Evolutionary conservation across 2,888 invertebrate species (phyloP), one percentile per base, ranked within the genome.

Genomic region (Pristionchus exspectatus): DNA sequence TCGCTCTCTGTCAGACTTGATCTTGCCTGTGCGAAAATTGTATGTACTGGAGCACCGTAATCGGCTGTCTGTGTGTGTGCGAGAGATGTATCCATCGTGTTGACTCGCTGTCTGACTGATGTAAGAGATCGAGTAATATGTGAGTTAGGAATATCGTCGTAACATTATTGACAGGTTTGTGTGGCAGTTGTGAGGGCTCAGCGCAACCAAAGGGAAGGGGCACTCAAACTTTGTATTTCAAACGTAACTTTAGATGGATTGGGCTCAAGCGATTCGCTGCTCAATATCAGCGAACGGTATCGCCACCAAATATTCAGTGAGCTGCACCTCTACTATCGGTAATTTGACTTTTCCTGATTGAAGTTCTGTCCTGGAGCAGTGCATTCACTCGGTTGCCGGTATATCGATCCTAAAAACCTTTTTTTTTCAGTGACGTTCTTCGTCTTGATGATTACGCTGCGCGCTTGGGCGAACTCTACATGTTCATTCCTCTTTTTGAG

Each of bases 261-360:
- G 81, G 44, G 81, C 0, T 44, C 50, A 4, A 81, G 50, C 50
- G 81, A 81, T 14, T n/a, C 50, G 4, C 14, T 81, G n/a, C 38
- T 27, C n/a, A 81, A 18, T 16, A 4, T 81, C 14, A 54, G 50
- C 14, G 81, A 81, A 7, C 14, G 16, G 0, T 81, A 81, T 27
- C 44, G 81, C 14, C 24, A 81, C 7, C 50, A 81, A n/a, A 27
- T 81, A 7, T 81, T 81, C 50, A 54, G 50, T 27, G 81, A 81
- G 27, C 81, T 81, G 18, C 81, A 81, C 27, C 44, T 50, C 18
- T 81, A 81, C 81, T 81, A 81, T 50, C 50, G 81, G 81, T 81
- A 81, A 24, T 50, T 10, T 81, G 18, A 0, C 30, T 30, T 14
- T 27, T 10, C 66, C n/a, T n/a, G n/a, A n/a, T n/a, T n/a, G n/a